phyloP scores from a whole-genome alignment of 2,797 vertebrate genomes.

The Momotus momota region DNA sequence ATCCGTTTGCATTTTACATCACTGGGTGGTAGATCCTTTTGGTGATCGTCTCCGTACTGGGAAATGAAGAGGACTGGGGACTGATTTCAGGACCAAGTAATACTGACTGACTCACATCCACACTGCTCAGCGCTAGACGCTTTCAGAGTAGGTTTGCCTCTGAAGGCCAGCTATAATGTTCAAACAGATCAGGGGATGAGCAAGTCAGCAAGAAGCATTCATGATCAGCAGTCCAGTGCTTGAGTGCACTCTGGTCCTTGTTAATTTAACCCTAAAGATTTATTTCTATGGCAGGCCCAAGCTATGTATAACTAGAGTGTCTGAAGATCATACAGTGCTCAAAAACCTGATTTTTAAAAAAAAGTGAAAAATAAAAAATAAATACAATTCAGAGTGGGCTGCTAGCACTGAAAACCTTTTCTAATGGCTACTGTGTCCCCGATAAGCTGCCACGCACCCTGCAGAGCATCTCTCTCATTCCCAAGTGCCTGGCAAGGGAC shows the following conservation, averaged over 20 bases:
- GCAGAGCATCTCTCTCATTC: neutral
- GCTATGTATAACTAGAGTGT: neutral
- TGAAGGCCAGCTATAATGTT: neutral
- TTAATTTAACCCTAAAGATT: neutral
- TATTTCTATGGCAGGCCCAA: neutral
- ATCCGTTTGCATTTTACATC: neutral
- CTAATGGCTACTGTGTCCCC: neutral
- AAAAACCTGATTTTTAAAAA: neutral
- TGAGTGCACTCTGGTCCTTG: neutral
- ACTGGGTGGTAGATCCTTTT: neutral
- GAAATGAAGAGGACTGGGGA: neutral
- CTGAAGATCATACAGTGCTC: neutral
- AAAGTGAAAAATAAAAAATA: neutral
- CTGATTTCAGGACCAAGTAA: neutral
- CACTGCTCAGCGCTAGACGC: neutral
- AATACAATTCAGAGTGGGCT: neutral
- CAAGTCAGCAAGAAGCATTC: neutral
- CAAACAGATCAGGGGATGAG: neutral
- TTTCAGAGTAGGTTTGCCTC: neutral
- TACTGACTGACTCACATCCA: neutral
- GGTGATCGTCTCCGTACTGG: fast-evolving
- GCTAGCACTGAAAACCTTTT: neutral
- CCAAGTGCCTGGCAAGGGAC: neutral
- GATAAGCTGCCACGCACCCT: neutral
- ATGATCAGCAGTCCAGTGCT: neutral